Base-by-base conservation (phyloP, 1,140 invertebrate species). In the Pseudomyrmex gracilis region DNA sequence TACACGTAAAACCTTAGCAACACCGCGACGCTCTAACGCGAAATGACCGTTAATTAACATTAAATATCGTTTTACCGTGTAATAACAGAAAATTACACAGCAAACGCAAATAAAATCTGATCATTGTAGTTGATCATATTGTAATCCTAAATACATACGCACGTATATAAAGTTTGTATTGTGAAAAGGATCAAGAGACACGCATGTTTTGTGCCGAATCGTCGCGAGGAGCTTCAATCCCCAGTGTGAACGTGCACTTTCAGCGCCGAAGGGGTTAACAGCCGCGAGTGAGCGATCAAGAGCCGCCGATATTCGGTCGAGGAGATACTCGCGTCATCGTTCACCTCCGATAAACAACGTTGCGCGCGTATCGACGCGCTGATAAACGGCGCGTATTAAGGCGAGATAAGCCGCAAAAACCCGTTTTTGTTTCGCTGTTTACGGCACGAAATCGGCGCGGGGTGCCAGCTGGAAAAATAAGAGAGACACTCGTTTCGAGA, bases 401-500 rank as follows among this genome's bases (percentile, higher is more conserved):
- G 47, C 34, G 66, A 80, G 76, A 80, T 80, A 80, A 80, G 76
- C 45, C 66, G 53, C 66, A 17, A 49, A 80, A 34, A 34, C 34
- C 53, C 53, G 53, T 66, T 80, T 76, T 58, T 71, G 43, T 71
- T 71, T 43, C 43, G 22, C 45, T 71, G 66, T 80, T 47, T 70
- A 57, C n/a, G 76, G 66, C 66, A 58, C 66, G 15, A 55, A 58
- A 80, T 80, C 76, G 76, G 43, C 43, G 66, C 53, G 45, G 43
- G 66, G 53, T 80, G 76, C 53, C 76, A 80, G 66, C 76, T 80
- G 76, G 66, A 60, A 80, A 80, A 80, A 80, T 80, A 80, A 60
- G 73, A 76, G 66, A 76, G 76, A 71, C 43, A 70, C 76, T 22
- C 43, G 49, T 74, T 58, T 34, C 34, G 34, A 45, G 3, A 47